A percentile compares a stretch with the other conserved stretches of the same genome.
phyloP scores from a whole-genome alignment of 2,888 invertebrate species.

The Acleris emargana region DNA sequence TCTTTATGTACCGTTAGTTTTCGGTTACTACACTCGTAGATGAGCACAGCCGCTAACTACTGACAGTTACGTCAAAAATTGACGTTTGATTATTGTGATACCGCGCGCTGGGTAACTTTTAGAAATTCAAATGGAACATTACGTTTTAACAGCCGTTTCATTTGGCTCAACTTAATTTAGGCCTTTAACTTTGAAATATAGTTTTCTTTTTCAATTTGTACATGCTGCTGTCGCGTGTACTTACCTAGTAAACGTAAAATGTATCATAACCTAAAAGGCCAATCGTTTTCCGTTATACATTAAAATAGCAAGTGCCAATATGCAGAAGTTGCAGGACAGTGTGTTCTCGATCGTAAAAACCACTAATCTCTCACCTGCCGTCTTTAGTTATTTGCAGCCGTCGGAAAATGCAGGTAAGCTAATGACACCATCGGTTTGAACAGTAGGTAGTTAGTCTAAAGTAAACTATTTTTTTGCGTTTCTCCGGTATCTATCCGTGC shows the following conservation, averaged over 20 bases:
- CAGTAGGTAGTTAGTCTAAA: slow-evolving; percentile 25
- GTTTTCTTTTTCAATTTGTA: slow-evolving; percentile 16
- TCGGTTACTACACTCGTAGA: neutral
- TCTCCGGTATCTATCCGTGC: too few relatives aligned
- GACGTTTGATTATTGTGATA: slow-evolving; percentile 24
- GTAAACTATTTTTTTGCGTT: neutral
- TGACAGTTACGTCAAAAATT: slow-evolving; percentile 8
- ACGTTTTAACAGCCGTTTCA: slow-evolving; percentile 13
- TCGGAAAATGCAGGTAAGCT: slow-evolving; percentile 66
- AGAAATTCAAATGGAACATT: slow-evolving; percentile 27
- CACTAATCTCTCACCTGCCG: slow-evolving; percentile 73
- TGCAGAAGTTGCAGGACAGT: slow-evolving; percentile 78
- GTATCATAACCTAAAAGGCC: slow-evolving; percentile 58
- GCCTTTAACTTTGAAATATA: neutral
- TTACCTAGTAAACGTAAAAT: slow-evolving; percentile 35
- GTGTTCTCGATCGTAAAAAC: slow-evolving; percentile 76
- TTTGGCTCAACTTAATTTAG: slow-evolving; percentile 17
- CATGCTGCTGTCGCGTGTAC: slow-evolving; percentile 6
- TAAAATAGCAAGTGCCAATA: slow-evolving; percentile 45
- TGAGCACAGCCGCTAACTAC: too few relatives aligned
- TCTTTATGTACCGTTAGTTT: neutral
- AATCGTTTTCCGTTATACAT: slow-evolving; percentile 46
- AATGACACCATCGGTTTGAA: slow-evolving; percentile 47
- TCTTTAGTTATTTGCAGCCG: slow-evolving; percentile 76
- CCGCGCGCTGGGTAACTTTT: slow-evolving; percentile 22